Conservation (phyloP, 2,888 invertebrate species). For the Tetragonisca angustula region DNA sequence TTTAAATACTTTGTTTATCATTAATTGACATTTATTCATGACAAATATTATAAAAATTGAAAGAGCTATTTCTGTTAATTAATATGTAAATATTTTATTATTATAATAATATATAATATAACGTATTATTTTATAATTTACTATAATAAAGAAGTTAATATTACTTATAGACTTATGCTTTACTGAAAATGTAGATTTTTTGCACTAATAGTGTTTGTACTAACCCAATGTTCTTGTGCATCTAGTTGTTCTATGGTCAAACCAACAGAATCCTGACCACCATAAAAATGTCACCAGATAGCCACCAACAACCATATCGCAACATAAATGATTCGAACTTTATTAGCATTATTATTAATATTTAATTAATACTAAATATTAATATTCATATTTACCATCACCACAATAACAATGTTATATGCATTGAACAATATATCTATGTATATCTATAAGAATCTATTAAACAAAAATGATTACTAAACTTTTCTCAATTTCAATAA, state of each 20-base stretch:
- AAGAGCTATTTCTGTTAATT: background rate
- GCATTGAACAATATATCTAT: constrained; percentile 29
- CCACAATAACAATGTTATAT: constrained; percentile 54
- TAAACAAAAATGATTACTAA: constrained; percentile 12
- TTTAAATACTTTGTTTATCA: too few species aligned
- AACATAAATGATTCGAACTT: constrained; percentile 69
- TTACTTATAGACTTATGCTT: constrained; percentile 36
- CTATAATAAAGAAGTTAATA: background rate
- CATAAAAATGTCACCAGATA: constrained; percentile 75
- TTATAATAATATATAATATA: too few species aligned
- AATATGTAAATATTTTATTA: background rate
- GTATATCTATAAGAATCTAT: constrained; percentile 28
- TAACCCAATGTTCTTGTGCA: constrained; percentile 82
- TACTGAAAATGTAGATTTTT: constrained; percentile 25
- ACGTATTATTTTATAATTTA: background rate
- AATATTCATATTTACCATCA: constrained; percentile 59
- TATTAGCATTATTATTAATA: constrained; percentile 50
- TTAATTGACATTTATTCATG: too few species aligned
- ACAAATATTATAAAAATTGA: background rate
- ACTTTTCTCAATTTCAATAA: background rate
- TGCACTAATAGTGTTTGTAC: constrained; percentile 71
- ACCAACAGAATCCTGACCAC: constrained; percentile 82
- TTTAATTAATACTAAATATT: constrained; percentile 50
- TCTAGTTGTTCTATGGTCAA: constrained; percentile 83
- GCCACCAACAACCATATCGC: constrained; percentile 76